These are phyloP conservation scores for Callospermophilus lateralis DNA, from an alignment of 2,113 vertebrate genomes.

Conservation along the genomic window DNA sequence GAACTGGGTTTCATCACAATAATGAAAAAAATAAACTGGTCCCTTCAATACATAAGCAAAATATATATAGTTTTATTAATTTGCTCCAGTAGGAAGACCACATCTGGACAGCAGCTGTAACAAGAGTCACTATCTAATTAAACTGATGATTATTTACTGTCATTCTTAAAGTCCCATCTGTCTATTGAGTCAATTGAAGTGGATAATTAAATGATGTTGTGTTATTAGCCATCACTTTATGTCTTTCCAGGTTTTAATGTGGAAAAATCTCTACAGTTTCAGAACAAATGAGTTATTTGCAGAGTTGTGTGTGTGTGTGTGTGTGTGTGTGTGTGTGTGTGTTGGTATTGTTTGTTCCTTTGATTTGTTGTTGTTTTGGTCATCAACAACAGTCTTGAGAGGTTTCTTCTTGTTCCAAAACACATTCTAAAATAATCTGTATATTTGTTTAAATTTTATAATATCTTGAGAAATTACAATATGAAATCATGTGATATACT, in stretches of 20 bases:
- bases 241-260: conserved; percentile 47
- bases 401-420: neutral
- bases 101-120: conserved; percentile 70
- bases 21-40: neutral
- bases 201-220: conserved; percentile 63
- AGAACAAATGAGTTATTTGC: neutral
- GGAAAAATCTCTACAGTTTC: neutral
- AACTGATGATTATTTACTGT: conserved; percentile 62
- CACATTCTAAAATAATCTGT: neutral
- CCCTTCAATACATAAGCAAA: neutral
- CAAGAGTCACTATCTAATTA: conserved; percentile 64
- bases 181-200: conserved; percentile 64
- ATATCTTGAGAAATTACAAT: neutral
- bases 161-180: conserved; percentile 69
- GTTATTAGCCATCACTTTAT: conserved; percentile 31
- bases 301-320: neutral
- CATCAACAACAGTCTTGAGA: fast-evolving
- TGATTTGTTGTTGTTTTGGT: neutral
- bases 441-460: neutral
- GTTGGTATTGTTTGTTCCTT: neutral
- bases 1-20: neutral
- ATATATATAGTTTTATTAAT: conserved; percentile 56
- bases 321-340: neutral
- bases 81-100: conserved; percentile 16
- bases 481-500: neutral